Evolutionary conservation across 64 coral and sea anemone genomes (phyloP).

Genomic region (Porites australiensis): DNA sequence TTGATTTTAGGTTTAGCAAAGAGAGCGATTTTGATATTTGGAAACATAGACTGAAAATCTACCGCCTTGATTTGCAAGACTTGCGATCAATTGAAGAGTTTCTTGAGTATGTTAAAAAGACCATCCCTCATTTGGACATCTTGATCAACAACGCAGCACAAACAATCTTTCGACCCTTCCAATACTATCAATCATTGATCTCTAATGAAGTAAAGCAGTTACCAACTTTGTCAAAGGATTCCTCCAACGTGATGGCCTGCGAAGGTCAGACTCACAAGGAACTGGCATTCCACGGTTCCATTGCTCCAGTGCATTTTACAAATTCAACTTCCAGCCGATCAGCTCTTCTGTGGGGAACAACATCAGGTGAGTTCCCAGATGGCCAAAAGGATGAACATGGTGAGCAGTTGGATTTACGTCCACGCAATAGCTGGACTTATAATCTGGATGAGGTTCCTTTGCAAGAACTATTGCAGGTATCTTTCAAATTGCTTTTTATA

Average conservation of each 20-base stretch:
- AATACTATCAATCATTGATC: slow-evolving; percentile 25
- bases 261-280: neutral
- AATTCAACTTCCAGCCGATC: neutral
- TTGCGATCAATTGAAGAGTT: slow-evolving; percentile 8
- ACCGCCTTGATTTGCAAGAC: slow-evolving; percentile 7
- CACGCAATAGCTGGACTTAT: slow-evolving; percentile 52
- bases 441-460: slow-evolving; percentile 53
- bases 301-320: neutral
- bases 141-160: slow-evolving; percentile 47
- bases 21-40: slow-evolving; percentile 14
- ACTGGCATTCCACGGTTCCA: too few species aligned
- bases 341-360: neutral
- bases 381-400: slow-evolving; percentile 34
- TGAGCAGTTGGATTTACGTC: slow-evolving; percentile 15
- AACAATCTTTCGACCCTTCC: slow-evolving; percentile 12
- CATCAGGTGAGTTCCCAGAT: neutral
- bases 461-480: slow-evolving; percentile 40
- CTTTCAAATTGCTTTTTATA: neutral
- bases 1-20: neutral
- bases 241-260: neutral
- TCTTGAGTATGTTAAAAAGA: neutral
- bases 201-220: neutral
- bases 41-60: slow-evolving; percentile 40
- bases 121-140: slow-evolving; percentile 36
- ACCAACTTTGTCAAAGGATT: slow-evolving; percentile 7